These are phyloP conservation scores for Chelonoidis abingdonii DNA, from an alignment of 2,113 vertebrate species.

Conservation along the genomic window DNA sequence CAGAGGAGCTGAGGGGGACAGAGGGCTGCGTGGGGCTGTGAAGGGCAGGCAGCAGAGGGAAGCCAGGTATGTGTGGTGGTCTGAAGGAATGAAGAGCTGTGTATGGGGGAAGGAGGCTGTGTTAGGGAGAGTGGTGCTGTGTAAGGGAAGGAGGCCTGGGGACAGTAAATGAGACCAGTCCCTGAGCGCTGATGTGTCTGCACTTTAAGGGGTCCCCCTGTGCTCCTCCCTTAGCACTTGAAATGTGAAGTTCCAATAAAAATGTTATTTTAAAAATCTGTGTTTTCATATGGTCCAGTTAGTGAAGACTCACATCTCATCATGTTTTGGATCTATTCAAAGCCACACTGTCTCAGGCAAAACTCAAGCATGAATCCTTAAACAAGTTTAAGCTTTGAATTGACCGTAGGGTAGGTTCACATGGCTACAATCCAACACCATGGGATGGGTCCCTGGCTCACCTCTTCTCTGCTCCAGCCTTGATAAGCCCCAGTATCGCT, in stretches of 20 bases:
- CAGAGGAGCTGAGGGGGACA: background rate
- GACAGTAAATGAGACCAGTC: background rate
- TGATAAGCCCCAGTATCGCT: background rate
- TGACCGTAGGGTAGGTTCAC: background rate
- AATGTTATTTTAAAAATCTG: background rate
- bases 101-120: background rate
- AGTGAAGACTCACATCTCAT: background rate
- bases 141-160: background rate
- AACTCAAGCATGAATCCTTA: background rate
- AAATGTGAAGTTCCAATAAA: background rate
- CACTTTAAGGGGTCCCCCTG: background rate
- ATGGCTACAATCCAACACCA: background rate
- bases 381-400: background rate
- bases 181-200: background rate
- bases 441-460: background rate
- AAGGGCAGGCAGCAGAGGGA: background rate
- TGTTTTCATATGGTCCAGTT: background rate
- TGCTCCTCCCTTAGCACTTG: background rate
- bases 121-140: background rate
- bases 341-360: fast-evolving
- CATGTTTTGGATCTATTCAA: background rate
- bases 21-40: background rate
- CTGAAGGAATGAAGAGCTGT: too few relatives aligned
- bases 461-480: background rate
- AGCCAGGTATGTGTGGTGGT: too few relatives aligned